Percentiles rank a stretch among this genome's conserved stretches.
phyloP scores from a whole-genome alignment of 2,113 vertebrate genomes.

The Crocuta crocuta region DNA sequence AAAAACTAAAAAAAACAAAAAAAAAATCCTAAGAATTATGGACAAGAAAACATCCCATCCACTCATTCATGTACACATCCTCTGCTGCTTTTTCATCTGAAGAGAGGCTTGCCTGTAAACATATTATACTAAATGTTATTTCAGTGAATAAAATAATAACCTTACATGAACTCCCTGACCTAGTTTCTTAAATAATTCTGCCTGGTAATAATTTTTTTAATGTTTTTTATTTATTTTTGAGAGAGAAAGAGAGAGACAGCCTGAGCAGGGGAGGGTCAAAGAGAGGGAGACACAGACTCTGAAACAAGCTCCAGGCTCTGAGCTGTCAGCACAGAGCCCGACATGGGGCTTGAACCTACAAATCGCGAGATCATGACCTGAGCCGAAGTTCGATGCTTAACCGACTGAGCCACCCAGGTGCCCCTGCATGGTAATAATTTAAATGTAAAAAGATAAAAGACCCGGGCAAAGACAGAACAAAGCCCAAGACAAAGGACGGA shows the following conservation, averaged over 20 bases:
- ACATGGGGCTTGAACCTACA: too few relatives aligned
- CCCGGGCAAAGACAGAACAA: background rate
- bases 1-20: background rate
- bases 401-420: too few relatives aligned
- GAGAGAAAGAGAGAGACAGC: too few relatives aligned
- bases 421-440: background rate
- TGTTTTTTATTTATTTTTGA: too few relatives aligned
- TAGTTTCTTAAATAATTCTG: constrained; percentile 26
- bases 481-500: background rate
- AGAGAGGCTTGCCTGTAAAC: background rate
- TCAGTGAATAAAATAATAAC: constrained; percentile 28
- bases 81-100: background rate
- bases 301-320: too few relatives aligned
- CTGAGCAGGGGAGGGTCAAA: too few relatives aligned
- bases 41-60: background rate
- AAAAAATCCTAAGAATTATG: background rate
- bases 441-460: constrained; percentile 40
- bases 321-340: too few relatives aligned
- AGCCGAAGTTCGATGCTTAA: too few relatives aligned
- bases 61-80: background rate
- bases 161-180: background rate
- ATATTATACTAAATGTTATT: background rate
- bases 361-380: too few relatives aligned
- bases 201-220: background rate
- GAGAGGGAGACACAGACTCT: too few relatives aligned